Percentiles rank a stretch among this genome's conserved stretches.
These are phyloP conservation scores for Allygus modestus DNA, from an alignment of 2,888 invertebrate genomes.

Conservation along the genomic window DNA sequence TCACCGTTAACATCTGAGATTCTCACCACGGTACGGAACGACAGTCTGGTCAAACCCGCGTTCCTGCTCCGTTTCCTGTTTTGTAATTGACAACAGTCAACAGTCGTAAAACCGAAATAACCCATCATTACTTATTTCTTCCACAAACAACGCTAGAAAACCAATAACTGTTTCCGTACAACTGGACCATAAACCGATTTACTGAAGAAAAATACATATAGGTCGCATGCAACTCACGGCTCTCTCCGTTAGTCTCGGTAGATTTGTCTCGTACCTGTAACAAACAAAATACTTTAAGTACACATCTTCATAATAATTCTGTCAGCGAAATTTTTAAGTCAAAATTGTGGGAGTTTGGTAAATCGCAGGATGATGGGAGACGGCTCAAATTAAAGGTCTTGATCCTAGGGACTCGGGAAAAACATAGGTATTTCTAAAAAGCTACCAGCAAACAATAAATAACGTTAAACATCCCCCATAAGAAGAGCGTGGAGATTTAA, in stretches of 20 bases:
- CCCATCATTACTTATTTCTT: neutral
- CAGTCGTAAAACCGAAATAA: neutral
- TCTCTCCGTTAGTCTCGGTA: neutral
- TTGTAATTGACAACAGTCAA: constrained; percentile 2
- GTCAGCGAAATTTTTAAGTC: too few relatives aligned
- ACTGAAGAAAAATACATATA: neutral
- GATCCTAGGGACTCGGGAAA: too few relatives aligned
- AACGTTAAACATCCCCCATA: too few relatives aligned
- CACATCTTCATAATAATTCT: too few relatives aligned
- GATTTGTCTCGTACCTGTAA: neutral
- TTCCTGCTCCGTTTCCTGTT: neutral
- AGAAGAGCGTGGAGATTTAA: too few relatives aligned
- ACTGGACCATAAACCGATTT: neutral
- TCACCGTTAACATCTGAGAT: neutral
- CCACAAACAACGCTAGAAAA: neutral
- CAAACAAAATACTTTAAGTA: too few relatives aligned
- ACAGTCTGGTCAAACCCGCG: neutral
- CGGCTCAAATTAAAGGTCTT: too few relatives aligned
- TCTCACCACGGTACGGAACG: neutral
- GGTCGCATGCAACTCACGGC: constrained; percentile 14
- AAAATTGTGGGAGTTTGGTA: too few relatives aligned
- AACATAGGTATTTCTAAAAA: too few relatives aligned
- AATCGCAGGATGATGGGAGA: too few relatives aligned
- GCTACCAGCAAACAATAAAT: too few relatives aligned
- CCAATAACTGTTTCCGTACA: neutral